Percentiles rank a stretch among this genome's conserved stretches.
Evolutionary conservation across 2,797 vertebrate genomes (phyloP).

Genomic region (Chloroceryle amazona): DNA sequence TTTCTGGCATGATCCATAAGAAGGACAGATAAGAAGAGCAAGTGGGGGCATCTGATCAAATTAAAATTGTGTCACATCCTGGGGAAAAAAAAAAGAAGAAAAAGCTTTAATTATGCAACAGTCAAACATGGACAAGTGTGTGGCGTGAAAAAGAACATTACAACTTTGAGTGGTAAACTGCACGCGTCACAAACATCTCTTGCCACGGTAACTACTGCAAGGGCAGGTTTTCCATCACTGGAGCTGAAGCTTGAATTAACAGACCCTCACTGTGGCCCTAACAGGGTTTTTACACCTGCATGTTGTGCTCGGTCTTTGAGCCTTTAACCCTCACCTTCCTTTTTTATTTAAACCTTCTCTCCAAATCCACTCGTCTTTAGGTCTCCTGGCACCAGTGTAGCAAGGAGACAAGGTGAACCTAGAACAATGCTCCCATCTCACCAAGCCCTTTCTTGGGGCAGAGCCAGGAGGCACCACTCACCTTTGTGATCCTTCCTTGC

Average conservation of each 20-base stretch:
- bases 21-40: background rate
- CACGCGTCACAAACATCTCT: background rate
- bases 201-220: background rate
- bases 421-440: fast-evolving
- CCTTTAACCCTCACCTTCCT: background rate
- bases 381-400: fast-evolving
- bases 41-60: background rate
- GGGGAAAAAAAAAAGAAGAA: background rate
- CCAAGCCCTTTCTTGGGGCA: background rate
- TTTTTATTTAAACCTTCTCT: background rate
- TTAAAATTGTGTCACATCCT: background rate
- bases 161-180: background rate
- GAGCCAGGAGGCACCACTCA: background rate
- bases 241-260: background rate
- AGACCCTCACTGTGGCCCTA: background rate
- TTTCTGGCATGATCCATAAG: background rate
- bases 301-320: background rate
- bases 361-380: background rate
- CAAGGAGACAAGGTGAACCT: background rate
- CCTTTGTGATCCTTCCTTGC: background rate
- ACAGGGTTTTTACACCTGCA: background rate
- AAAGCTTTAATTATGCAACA: background rate
- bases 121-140: background rate
- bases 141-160: background rate
- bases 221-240: background rate